These are phyloP conservation scores for Cepaea hortensis DNA, from an alignment of 2,888 invertebrate species.

Conservation along the genomic window DNA sequence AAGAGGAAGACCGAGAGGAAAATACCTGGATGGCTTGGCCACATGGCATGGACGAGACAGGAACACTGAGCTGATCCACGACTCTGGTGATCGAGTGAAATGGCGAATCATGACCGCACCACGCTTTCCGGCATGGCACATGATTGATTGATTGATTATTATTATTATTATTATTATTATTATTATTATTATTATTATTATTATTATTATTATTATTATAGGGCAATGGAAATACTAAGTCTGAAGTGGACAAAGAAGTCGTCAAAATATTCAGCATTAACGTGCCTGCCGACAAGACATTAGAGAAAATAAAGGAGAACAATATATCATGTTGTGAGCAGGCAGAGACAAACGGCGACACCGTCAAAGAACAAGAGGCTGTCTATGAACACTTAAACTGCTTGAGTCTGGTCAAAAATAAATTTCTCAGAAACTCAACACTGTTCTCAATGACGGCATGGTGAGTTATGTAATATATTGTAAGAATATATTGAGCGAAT, in stretches of 20 bases:
- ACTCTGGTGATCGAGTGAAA: no score
- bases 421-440: background rate
- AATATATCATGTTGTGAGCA: background rate
- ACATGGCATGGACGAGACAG: no score
- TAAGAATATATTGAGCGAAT: no score
- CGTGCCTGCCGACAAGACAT: background rate
- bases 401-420: constrained; percentile 5
- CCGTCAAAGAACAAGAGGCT: background rate
- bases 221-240: background rate
- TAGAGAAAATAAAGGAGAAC: background rate
- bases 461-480: background rate
- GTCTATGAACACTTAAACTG: background rate
- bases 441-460: constrained; percentile 3
- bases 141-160: no score
- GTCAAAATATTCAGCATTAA: background rate
- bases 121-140: no score
- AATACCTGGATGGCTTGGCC: no score
- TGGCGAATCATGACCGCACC: no score
- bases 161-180: background rate
- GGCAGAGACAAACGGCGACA: background rate
- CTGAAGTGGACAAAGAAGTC: background rate
- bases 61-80: no score
- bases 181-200: background rate
- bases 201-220: background rate
- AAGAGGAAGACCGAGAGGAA: no score